phyloP scores from a whole-genome alignment of 2,113 vertebrate genomes.

The Chamaea fasciata region DNA sequence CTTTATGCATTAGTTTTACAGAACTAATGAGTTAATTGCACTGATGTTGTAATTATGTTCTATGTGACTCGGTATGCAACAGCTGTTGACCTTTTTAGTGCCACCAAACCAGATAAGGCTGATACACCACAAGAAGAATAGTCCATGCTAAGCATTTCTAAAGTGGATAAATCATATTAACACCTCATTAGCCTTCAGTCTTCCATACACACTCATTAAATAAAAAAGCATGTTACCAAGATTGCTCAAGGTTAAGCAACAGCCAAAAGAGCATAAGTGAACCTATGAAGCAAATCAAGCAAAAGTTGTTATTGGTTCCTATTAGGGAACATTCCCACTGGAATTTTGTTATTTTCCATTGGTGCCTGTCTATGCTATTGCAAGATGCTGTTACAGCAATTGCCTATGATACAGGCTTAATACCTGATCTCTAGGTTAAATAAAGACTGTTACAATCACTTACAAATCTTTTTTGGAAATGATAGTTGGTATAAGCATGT shows the following conservation, averaged over 20 bases:
- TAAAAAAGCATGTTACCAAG: background rate
- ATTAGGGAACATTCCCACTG: background rate
- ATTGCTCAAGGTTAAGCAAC: slow-evolving; percentile 16
- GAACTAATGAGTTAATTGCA: background rate
- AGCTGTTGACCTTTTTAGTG: background rate
- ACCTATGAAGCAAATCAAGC: background rate
- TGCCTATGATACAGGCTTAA: no score
- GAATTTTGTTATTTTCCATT: background rate
- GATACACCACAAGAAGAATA: background rate
- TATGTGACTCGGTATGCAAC: background rate
- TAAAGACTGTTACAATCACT: no score
- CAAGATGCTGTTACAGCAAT: no score
- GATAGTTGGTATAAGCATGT: no score
- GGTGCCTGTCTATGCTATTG: background rate
- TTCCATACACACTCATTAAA: background rate
- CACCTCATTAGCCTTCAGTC: slow-evolving; percentile 1
- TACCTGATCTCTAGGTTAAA: no score
- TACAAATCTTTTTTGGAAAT: no score
- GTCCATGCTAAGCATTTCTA: background rate
- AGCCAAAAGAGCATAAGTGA: background rate
- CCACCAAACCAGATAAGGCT: background rate
- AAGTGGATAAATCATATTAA: slow-evolving; percentile 44
- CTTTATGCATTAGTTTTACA: background rate
- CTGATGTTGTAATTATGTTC: background rate
- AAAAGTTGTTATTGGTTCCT: background rate